phyloP scores from a whole-genome alignment of 2,797 vertebrate genomes.

The Dicrostonyx torquatus region DNA sequence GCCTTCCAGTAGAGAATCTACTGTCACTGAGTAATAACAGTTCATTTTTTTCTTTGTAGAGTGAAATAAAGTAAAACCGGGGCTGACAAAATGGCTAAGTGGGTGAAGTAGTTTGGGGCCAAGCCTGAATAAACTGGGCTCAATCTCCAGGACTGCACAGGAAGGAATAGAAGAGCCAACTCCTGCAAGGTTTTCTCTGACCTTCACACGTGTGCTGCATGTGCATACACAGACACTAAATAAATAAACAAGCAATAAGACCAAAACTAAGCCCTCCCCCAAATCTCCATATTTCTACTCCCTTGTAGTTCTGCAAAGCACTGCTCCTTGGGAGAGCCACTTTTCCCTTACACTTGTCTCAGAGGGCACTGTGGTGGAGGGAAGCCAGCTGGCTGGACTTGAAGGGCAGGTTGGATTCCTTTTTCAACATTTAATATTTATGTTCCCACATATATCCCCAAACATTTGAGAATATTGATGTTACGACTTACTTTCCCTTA shows the following conservation, averaged over 20 bases:
- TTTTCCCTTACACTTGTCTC: constrained; percentile 26
- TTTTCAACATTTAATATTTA: constrained; percentile 79
- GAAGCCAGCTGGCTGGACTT: constrained; percentile 72
- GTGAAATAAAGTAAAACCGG: neutral
- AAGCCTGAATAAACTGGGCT: neutral
- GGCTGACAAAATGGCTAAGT: neutral
- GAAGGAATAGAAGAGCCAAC: neutral
- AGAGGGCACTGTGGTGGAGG: constrained; percentile 65
- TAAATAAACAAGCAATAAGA: neutral
- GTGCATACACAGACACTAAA: neutral
- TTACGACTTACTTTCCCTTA: constrained; percentile 75
- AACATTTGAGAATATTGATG: constrained; percentile 76
- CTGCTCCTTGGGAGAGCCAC: constrained; percentile 30
- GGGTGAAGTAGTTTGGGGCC: neutral
- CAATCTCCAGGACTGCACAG: neutral
- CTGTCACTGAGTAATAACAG: neutral
- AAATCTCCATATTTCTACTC: neutral
- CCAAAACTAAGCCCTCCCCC: neutral
- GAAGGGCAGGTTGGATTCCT: constrained; percentile 74
- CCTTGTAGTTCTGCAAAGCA: neutral
- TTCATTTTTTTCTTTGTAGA: neutral
- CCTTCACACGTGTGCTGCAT: neutral
- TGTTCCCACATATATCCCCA: constrained; percentile 71
- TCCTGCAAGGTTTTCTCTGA: neutral
- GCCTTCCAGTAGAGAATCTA: neutral